Percentiles rank a stretch among this genome's conserved stretches.
Evolutionary conservation across 2,888 invertebrate genomes (phyloP).

Genomic region (Punctoribates punctum): DNA sequence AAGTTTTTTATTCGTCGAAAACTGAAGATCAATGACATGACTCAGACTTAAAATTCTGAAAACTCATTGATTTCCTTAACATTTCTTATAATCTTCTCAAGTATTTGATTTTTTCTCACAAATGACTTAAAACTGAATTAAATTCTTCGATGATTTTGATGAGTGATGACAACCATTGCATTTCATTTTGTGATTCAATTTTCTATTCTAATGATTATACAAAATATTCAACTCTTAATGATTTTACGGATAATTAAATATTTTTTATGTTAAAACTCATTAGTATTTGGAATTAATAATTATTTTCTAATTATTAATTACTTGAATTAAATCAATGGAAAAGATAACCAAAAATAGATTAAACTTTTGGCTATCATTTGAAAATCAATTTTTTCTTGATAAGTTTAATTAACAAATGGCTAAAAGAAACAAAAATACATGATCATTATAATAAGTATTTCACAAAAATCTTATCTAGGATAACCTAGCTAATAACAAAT

Average conservation of each 20-base stretch:
- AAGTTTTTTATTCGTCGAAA: not conserved
- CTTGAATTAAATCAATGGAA: not conserved
- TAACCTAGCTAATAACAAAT: too few relatives aligned
- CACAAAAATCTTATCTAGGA: too few relatives aligned
- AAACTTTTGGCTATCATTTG: too few relatives aligned
- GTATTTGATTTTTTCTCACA: not conserved
- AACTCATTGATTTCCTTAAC: conserved; percentile 5
- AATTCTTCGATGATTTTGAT: too few relatives aligned
- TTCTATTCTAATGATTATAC: not conserved
- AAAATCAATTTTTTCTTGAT: too few relatives aligned
- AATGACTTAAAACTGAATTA: too few relatives aligned
- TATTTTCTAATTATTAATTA: not conserved
- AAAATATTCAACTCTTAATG: not conserved
- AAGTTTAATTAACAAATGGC: too few relatives aligned
- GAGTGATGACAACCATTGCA: too few relatives aligned
- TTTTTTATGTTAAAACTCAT: not conserved
- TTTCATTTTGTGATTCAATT: not conserved
- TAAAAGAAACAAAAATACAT: too few relatives aligned
- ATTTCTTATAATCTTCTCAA: not conserved
- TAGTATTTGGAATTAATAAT: not conserved
- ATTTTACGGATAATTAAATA: not conserved
- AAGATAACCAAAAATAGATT: too few relatives aligned
- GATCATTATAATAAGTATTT: too few relatives aligned
- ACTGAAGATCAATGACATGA: not conserved
- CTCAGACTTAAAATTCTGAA: not conserved